These are phyloP conservation scores for Caenorhabditis latens DNA, from an alignment of 1,140 invertebrate genomes.

Conservation along the genomic window DNA sequence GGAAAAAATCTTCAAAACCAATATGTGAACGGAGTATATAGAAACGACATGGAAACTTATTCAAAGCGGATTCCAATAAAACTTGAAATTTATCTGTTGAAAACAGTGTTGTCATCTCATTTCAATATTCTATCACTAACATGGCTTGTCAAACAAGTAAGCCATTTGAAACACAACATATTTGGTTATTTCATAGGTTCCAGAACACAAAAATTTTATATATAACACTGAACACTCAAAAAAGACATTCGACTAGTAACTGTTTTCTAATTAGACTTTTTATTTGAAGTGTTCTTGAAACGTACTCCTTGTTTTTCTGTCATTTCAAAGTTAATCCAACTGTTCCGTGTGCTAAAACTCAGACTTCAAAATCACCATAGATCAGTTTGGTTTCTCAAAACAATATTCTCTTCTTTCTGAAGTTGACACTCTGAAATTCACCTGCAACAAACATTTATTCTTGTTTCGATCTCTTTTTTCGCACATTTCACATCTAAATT, in stretches of 20 bases:
- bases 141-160: no score
- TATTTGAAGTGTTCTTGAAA: neutral
- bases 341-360: neutral
- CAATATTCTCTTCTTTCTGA: neutral
- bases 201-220: no score
- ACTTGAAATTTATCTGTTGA: no score
- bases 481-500: neutral
- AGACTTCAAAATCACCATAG: neutral
- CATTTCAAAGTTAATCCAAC: neutral
- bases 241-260: no score
- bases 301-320: neutral
- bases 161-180: no score
- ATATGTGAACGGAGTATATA: no score
- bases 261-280: neutral
- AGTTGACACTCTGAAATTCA: constrained; percentile 3
- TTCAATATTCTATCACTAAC: no score
- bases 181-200: no score
- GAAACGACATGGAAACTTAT: no score
- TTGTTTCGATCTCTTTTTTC: neutral
- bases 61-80: no score
- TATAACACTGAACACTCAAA: neutral
- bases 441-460: constrained; percentile 4
- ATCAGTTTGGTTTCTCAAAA: neutral
- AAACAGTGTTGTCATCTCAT: no score
- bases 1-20: no score